Conservation (phyloP, 2,888 invertebrate genomes). For the Troides helena region DNA sequence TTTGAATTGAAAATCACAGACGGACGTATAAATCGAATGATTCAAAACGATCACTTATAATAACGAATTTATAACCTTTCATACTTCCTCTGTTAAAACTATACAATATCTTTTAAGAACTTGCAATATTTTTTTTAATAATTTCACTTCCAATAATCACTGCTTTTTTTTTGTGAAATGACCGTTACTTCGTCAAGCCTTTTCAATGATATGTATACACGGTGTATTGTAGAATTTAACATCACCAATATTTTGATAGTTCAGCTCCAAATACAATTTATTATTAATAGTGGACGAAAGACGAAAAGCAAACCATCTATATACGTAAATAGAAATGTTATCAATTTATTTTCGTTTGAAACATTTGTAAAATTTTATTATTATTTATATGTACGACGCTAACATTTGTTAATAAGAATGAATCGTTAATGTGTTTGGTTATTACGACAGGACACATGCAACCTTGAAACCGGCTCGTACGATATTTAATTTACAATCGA, state of each 20-base stretch:
- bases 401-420: slow-evolving; percentile 8
- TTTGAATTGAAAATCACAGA: neutral
- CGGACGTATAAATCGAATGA: neutral
- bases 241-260: too few relatives aligned
- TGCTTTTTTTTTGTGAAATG: too few relatives aligned
- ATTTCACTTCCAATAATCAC: too few relatives aligned
- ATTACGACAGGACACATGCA: slow-evolving; percentile 18
- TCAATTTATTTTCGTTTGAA: slow-evolving; percentile 3
- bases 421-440: slow-evolving; percentile 9
- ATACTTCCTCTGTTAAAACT: neutral
- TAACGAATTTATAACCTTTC: neutral
- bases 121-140: too few relatives aligned
- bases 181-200: too few relatives aligned
- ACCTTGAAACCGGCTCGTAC: slow-evolving; percentile 26
- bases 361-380: slow-evolving; percentile 2
- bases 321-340: neutral
- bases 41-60: neutral
- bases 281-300: too few relatives aligned
- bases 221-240: too few relatives aligned
- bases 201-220: too few relatives aligned
- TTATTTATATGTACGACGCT: slow-evolving; percentile 9
- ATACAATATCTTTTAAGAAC: too few relatives aligned
- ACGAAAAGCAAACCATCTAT: too few relatives aligned
- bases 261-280: too few relatives aligned
- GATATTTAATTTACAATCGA: slow-evolving; percentile 27